Percentiles rank a stretch among this genome's conserved stretches.
Conservation (phyloP, 2,797 vertebrate species). For the Pipistrellus pygmaeus region DNA sequence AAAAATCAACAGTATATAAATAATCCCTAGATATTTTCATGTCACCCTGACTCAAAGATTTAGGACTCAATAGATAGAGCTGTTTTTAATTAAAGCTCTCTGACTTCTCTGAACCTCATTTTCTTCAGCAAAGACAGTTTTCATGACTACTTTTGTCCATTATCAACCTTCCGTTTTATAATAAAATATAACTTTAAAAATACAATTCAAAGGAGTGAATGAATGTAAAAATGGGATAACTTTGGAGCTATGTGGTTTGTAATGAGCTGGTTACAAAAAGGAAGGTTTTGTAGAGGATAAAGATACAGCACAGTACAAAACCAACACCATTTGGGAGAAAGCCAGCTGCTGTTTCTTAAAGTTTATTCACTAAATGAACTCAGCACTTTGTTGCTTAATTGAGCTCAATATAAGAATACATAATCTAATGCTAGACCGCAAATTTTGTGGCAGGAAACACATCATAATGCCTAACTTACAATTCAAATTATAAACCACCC, state of each 20-base stretch:
- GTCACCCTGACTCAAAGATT: neutral
- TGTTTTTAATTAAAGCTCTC: neutral
- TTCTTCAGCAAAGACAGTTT: slow-evolving; percentile 7
- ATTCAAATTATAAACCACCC: slow-evolving; percentile 74
- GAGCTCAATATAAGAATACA: slow-evolving; percentile 54
- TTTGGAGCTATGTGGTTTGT: neutral
- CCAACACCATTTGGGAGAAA: slow-evolving; percentile 35
- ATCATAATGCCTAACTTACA: slow-evolving; percentile 61
- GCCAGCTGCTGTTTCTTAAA: slow-evolving; percentile 12
- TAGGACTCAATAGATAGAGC: neutral
- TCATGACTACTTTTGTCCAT: neutral
- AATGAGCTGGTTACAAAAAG: slow-evolving; percentile 13
- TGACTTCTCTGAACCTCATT: neutral
- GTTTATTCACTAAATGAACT: slow-evolving; percentile 62
- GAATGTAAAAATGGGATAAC: neutral
- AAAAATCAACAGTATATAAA: neutral
- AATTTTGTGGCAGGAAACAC: slow-evolving; percentile 72
- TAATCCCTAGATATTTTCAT: neutral
- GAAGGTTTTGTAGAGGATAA: neutral
- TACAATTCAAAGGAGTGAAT: neutral
- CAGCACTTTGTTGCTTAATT: slow-evolving; percentile 67
- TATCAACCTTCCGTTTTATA: neutral
- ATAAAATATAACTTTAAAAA: neutral
- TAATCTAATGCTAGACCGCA: slow-evolving; percentile 63
- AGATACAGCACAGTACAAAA: neutral